Evolutionary conservation across 2,113 vertebrate species (phyloP).

Genomic region (Polyodon spathula): DNA sequence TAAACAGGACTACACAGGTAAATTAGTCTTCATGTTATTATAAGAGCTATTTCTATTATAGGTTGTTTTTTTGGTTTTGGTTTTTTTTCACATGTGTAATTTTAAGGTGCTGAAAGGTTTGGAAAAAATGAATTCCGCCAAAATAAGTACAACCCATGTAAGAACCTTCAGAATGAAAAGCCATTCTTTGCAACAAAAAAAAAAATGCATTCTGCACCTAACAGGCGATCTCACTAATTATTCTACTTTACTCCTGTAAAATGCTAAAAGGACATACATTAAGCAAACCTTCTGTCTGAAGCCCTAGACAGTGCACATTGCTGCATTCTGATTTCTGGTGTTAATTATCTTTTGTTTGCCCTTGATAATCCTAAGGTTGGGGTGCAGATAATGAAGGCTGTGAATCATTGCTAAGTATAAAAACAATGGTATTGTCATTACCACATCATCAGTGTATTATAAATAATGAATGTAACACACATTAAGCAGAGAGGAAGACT

Average conservation of each 20-base stretch:
- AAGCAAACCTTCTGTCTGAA: constrained; percentile 55
- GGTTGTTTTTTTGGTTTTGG: too few species aligned
- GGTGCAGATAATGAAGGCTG: constrained; percentile 84
- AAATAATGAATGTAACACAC: constrained; percentile 95
- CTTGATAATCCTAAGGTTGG: constrained; percentile 85
- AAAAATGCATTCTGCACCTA: constrained; percentile 30
- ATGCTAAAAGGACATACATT: constrained; percentile 60
- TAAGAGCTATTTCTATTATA: too few species aligned
- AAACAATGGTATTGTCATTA: constrained; percentile 95
- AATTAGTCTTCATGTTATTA: too few species aligned
- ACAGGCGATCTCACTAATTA: constrained; percentile 47
- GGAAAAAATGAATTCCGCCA: too few species aligned
- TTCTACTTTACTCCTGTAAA: constrained; percentile 51
- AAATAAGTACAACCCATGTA: too few species aligned
- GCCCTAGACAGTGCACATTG: constrained; percentile 50
- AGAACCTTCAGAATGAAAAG: too few species aligned
- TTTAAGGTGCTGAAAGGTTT: too few species aligned
- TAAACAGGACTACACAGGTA: too few species aligned
- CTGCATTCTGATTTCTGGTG: constrained; percentile 58
- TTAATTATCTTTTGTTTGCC: constrained; percentile 99
- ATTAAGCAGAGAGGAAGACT: constrained; percentile 84
- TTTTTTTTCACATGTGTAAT: too few species aligned
- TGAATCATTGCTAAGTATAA: constrained; percentile 81
- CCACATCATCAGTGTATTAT: constrained; percentile 89
- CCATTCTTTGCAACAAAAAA: too few species aligned